phyloP scores from a whole-genome alignment of 2,113 vertebrate genomes.

The Thymallus thymallus region DNA sequence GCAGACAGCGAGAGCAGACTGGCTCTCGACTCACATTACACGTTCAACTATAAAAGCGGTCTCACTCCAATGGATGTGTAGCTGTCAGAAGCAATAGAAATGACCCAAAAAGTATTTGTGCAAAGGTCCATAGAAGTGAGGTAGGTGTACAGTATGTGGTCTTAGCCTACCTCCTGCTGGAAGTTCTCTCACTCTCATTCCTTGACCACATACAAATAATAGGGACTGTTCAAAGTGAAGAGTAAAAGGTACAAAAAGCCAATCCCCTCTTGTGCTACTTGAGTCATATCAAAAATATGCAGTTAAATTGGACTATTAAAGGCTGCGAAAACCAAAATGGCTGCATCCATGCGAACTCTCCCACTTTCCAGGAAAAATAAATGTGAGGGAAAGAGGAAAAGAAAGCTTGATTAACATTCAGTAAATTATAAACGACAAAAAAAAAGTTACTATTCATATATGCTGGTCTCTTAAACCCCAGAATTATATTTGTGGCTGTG shows the following conservation, averaged over 20 bases:
- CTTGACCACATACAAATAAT: slow-evolving; percentile 58
- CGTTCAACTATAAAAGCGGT: slow-evolving; percentile 42
- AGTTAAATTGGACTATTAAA: slow-evolving; percentile 63
- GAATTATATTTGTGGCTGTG: slow-evolving; percentile 48
- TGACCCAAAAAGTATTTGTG: slow-evolving; percentile 14
- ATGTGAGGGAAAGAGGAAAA: neutral
- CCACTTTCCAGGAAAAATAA: neutral
- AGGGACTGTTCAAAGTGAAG: slow-evolving; percentile 61
- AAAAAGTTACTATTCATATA: slow-evolving; percentile 2
- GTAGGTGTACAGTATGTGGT: slow-evolving; percentile 52
- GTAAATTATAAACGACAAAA: neutral
- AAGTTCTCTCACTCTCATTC: slow-evolving; percentile 47
- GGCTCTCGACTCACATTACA: slow-evolving; percentile 19
- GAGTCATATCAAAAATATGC: slow-evolving; percentile 61
- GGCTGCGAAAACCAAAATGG: slow-evolving; percentile 43
- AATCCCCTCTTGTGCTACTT: slow-evolving; percentile 59
- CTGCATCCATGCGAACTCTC: neutral
- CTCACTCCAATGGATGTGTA: slow-evolving; percentile 37
- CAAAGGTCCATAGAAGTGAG: slow-evolving; percentile 33
- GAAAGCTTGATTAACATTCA: neutral
- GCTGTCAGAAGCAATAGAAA: slow-evolving; percentile 8
- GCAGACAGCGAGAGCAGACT: slow-evolving; percentile 33
- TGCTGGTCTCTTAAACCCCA: slow-evolving; percentile 46
- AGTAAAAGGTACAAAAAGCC: slow-evolving; percentile 42
- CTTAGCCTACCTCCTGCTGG: slow-evolving; percentile 73